Evolutionary conservation across 2,888 invertebrate genomes (phyloP).

Genomic region (Chymomyza fuscimana): DNA sequence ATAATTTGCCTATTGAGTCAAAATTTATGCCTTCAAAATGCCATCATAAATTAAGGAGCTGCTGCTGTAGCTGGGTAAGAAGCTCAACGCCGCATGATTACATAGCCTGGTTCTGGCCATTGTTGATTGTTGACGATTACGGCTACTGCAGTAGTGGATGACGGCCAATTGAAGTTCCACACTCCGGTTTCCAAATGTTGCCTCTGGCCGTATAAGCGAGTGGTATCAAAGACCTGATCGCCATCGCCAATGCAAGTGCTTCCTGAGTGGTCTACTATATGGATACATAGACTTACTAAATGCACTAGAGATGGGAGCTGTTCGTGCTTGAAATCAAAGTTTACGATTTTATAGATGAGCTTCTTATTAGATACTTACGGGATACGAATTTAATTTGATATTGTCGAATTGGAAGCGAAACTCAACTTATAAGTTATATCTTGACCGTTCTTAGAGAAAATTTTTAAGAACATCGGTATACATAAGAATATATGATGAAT

Average conservation of each 20-base stretch:
- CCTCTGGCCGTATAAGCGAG: constrained; percentile 57
- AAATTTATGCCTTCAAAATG: constrained; percentile 70
- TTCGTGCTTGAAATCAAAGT: not conserved
- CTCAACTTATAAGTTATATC: no score
- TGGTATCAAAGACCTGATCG: constrained; percentile 68
- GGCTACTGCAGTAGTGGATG: constrained; percentile 64
- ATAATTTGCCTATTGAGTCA: constrained; percentile 54
- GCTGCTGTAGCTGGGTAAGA: not conserved
- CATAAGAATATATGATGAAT: no score
- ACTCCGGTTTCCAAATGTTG: constrained; percentile 23
- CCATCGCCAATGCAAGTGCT: constrained; percentile 65
- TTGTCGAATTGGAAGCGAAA: no score
- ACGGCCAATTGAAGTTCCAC: constrained; percentile 26
- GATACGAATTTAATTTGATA: no score
- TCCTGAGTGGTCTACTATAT: constrained; percentile 56
- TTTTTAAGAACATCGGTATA: no score
- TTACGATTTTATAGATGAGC: no score
- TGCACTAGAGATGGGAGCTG: not conserved
- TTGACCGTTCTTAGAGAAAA: no score
- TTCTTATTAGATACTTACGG: no score
- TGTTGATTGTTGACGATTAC: constrained; percentile 17
- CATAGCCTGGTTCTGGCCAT: constrained; percentile 28
- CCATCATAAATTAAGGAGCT: constrained; percentile 70
- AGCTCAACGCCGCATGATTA: constrained; percentile 60
- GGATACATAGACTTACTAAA: not conserved